Percentiles rank a stretch among this genome's conserved stretches.
Evolutionary conservation across 2,888 invertebrate genomes (phyloP).

Genomic region (Brenthis ino): DNA sequence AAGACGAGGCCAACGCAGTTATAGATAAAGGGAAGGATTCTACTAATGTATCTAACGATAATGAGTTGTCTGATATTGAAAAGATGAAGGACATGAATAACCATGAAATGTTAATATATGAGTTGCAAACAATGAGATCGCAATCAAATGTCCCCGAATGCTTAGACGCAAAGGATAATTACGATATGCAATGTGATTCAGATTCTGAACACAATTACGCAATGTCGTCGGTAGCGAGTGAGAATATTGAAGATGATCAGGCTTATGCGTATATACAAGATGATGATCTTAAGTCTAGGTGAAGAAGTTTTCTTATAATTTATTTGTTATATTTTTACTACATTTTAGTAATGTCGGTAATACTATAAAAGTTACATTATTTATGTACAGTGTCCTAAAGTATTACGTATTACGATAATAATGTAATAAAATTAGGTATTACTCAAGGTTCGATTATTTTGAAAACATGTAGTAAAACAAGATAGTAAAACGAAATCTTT

Average conservation of each 20-base stretch:
- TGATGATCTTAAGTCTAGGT: slow-evolving; percentile 79
- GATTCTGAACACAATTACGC: slow-evolving; percentile 72
- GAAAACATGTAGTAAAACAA: no score
- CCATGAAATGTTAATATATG: slow-evolving; percentile 87
- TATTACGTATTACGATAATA: no score
- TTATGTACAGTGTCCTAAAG: no score
- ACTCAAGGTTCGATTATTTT: no score
- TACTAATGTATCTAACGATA: slow-evolving; percentile 56
- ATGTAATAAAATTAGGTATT: no score
- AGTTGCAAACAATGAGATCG: slow-evolving; percentile 85
- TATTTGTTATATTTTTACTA: not conserved
- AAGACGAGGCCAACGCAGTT: slow-evolving; percentile 70
- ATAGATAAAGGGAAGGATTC: slow-evolving; percentile 76
- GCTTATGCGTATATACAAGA: slow-evolving; percentile 75
- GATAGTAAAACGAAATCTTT: no score
- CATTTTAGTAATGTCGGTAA: not conserved
- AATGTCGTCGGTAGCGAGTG: slow-evolving; percentile 66
- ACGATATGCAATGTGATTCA: slow-evolving; percentile 62
- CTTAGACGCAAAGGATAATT: slow-evolving; percentile 54
- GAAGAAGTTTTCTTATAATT: slow-evolving; percentile 37
- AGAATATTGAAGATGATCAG: slow-evolving; percentile 71
- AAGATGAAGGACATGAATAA: slow-evolving; percentile 80
- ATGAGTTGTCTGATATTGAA: slow-evolving; percentile 59
- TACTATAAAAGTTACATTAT: not conserved
- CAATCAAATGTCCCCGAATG: slow-evolving; percentile 66